Base-by-base conservation (phyloP, 1,140 invertebrate genomes). In the Panulirus ornatus region DNA sequence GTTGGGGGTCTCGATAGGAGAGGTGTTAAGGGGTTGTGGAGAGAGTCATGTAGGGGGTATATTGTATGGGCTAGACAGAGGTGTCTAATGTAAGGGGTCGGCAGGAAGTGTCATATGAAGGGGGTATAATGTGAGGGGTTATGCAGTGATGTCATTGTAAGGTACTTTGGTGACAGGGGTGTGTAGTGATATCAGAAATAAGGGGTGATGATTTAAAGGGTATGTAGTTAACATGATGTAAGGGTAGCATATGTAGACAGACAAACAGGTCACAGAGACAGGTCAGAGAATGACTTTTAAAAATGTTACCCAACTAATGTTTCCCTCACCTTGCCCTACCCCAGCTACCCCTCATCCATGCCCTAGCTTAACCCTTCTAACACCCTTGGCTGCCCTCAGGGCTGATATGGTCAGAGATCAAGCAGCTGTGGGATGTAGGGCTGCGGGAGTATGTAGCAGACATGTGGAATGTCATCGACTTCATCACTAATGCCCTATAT, bases 391-490 rank as follows among this genome's bases (percentile, higher is more conserved):
- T n/a, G n/a, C 58, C 42, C 76, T 90, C 94, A 97, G 98, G 98
- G 70, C 94, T 99, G 91, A 99, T 99, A 93, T 99, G 99, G 99
- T 98, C 98, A 92, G 99, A 99, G 95, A 98, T 99, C 92, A 99
- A 99, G 94, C 98, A 99, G 93, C 94, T 99, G 38, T 99, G 98
- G 98, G 98, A 99, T 94, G 97, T 98, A 91, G 99, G 99, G 0
- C 95, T 99, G 36, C 96, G 98, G 93, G 98, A 99, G 93, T 99
- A 99, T 93, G 96, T 98, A 51, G 97, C 97, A 92, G 98, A 99
- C 94, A 99, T 99, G 98, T 99, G 99, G 99, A 99, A 99, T 94
- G 98, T 99, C 78, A 97, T 99, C 91, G 99, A 99, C 94, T 99
- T 99, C 94, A 97, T 99, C 83, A 99, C 98, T 30, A 99, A 99